phyloP scores from a whole-genome alignment of 2,113 vertebrate species.

The Notarius quadriscutis region DNA sequence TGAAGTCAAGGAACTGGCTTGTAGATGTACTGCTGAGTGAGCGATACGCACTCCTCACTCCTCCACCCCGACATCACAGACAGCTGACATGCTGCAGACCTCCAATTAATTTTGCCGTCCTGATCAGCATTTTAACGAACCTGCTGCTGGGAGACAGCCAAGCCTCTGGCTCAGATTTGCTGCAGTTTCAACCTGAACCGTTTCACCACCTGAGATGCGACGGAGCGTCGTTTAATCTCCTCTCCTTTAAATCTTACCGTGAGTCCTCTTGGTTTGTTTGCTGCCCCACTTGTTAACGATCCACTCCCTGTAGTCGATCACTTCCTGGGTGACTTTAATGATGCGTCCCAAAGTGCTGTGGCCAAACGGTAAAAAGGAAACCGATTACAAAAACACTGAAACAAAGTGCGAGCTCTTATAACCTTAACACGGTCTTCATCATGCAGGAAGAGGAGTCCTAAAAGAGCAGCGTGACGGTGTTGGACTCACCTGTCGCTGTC shows the following conservation, averaged over 20 bases:
- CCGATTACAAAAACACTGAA: background rate
- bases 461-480: background rate
- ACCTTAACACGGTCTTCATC: background rate
- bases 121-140: constrained; percentile 31
- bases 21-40: constrained; percentile 4
- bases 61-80: background rate
- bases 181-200: background rate
- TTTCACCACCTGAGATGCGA: background rate
- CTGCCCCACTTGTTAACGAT: constrained; percentile 94
- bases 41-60: background rate
- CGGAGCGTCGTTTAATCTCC: background rate
- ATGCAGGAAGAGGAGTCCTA: background rate
- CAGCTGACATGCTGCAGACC: constrained; percentile 18
- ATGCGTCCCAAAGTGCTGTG: constrained; percentile 93
- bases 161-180: background rate
- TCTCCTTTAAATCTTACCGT: constrained; percentile 55
- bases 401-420: background rate
- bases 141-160: background rate
- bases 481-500: constrained; percentile 86
- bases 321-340: constrained; percentile 94
- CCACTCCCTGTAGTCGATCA: constrained; percentile 94
- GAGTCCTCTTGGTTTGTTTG: constrained; percentile 62
- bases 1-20: background rate
- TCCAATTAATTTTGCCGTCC: constrained; percentile 22
- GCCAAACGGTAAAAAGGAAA: constrained; percentile 7